A percentile compares a stretch with the other conserved stretches of the same genome.
phyloP scores from a whole-genome alignment of 2,888 invertebrate genomes.

The Brachyptera risi region DNA sequence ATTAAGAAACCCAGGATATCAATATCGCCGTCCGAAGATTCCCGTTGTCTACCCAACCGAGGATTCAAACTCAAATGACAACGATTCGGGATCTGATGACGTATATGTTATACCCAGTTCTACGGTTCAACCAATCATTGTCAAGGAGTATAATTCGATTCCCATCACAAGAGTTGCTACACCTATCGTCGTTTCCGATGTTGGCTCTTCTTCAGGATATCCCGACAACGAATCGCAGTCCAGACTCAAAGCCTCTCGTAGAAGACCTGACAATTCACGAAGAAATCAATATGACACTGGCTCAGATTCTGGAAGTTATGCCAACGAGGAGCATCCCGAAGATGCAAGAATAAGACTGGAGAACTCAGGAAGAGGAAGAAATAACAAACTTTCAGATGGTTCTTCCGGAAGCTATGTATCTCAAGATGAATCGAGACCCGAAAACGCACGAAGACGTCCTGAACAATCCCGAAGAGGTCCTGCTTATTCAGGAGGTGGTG shows the following conservation, averaged over 20 bases:
- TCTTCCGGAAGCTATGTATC: background rate
- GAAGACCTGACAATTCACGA: background rate
- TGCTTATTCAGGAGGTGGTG: background rate
- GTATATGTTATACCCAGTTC: background rate
- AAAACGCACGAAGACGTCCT: slow-evolving; percentile 8
- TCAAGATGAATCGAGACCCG: background rate
- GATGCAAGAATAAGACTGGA: background rate
- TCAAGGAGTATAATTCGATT: background rate
- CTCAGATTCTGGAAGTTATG: background rate
- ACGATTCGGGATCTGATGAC: background rate
- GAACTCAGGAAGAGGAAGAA: background rate
- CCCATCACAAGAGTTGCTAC: background rate
- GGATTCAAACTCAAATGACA: background rate
- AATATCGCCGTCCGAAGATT: slow-evolving; percentile 3
- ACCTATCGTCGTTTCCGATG: too few relatives aligned
- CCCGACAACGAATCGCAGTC: background rate
- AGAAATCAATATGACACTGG: background rate
- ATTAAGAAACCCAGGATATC: background rate
- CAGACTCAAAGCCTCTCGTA: background rate
- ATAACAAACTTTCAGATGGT: background rate
- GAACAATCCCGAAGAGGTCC: background rate
- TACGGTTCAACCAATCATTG: background rate
- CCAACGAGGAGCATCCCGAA: background rate
- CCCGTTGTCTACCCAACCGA: background rate
- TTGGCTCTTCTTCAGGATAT: background rate